Conservation (phyloP, 2,888 invertebrate species). For the Bruchidius siliquastri region DNA sequence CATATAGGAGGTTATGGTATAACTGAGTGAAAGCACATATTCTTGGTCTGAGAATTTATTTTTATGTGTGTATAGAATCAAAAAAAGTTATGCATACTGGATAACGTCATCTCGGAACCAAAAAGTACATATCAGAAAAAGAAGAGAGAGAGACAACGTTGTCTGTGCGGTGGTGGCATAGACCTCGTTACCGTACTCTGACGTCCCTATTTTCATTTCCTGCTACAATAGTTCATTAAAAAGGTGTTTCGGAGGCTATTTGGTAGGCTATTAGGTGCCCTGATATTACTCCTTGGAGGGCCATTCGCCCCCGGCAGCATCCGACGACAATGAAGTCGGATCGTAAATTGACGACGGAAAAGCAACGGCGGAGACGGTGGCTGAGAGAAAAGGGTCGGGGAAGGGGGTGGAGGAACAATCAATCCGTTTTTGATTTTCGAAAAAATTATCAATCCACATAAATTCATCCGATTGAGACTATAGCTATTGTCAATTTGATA, state of each 20-base stretch:
- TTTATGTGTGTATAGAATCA: too few relatives aligned
- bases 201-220: constrained; percentile 49
- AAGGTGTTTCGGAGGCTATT: constrained; percentile 69
- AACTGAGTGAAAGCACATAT: too few relatives aligned
- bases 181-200: constrained; percentile 29
- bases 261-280: constrained; percentile 63
- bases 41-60: too few relatives aligned
- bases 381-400: not conserved
- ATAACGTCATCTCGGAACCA: not conserved
- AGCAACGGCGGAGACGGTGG: constrained; percentile 11
- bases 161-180: constrained; percentile 34
- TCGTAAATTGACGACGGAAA: constrained; percentile 43
- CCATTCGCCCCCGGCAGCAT: constrained; percentile 47
- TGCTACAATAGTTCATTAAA: constrained; percentile 64
- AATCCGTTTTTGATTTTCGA: not conserved
- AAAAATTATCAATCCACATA: too few relatives aligned
- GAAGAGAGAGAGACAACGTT: constrained; percentile 20
- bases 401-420: not conserved
- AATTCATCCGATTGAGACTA: too few relatives aligned
- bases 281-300: constrained; percentile 51
- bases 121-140: constrained; percentile 25
- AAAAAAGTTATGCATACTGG: constrained; percentile 14
- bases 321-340: constrained; percentile 49
- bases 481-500: too few relatives aligned
- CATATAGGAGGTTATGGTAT: too few relatives aligned